These are phyloP conservation scores for Lycia hirtaria DNA, from an alignment of 2,888 invertebrate genomes.

Conservation along the genomic window DNA sequence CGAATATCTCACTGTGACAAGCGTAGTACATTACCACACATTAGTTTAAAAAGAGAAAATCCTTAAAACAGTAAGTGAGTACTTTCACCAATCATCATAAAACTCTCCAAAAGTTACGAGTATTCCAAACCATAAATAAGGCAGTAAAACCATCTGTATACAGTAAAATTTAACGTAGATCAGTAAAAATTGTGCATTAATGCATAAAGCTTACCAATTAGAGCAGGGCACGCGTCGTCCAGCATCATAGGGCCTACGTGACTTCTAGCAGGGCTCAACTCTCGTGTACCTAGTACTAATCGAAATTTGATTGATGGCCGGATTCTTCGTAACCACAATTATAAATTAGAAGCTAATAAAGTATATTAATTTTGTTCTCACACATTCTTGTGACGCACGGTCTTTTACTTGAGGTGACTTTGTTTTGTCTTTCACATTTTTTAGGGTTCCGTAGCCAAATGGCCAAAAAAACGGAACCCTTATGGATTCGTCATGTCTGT, in stretches of 20 bases:
- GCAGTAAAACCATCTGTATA: background rate
- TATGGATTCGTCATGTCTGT: too few relatives aligned
- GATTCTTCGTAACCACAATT: conserved; percentile 55
- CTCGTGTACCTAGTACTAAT: conserved; percentile 57
- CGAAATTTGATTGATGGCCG: conserved; percentile 62
- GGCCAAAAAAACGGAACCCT: too few relatives aligned
- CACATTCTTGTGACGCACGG: conserved; percentile 14
- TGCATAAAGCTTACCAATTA: conserved; percentile 59
- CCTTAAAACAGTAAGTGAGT: background rate
- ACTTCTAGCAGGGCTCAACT: conserved; percentile 60
- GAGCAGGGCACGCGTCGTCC: conserved; percentile 65
- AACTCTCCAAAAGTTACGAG: background rate
- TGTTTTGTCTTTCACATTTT: background rate
- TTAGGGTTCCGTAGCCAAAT: background rate
- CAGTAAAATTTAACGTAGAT: conserved; percentile 7
- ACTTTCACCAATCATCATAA: background rate
- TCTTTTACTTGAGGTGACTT: background rate
- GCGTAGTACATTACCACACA: too few relatives aligned
- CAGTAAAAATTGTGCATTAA: conserved; percentile 37
- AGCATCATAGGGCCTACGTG: conserved; percentile 60
- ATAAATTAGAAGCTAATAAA: conserved; percentile 26
- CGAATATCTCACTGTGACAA: too few relatives aligned
- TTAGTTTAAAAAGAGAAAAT: too few relatives aligned
- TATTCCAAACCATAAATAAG: background rate
- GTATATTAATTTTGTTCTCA: conserved; percentile 17